These are phyloP conservation scores for Caenorhabditis becei DNA, from an alignment of 2,888 invertebrate species.

Conservation along the genomic window DNA sequence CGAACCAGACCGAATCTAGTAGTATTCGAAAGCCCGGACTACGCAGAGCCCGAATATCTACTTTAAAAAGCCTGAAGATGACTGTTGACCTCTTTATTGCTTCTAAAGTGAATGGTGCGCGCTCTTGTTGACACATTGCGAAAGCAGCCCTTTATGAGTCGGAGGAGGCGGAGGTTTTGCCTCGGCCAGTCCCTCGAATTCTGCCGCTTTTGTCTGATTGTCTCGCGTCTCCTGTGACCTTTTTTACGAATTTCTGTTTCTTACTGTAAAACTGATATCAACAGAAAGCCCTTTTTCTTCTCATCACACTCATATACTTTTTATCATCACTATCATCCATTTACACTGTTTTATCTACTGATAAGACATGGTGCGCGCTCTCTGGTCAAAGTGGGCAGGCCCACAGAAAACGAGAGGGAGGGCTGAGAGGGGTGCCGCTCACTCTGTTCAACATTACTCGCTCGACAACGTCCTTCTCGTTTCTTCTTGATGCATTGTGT, in stretches of 20 bases:
- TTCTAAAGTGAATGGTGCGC: constrained; percentile 25
- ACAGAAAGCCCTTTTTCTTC: background rate
- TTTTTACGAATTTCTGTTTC: constrained; percentile 5
- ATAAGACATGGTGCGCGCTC: constrained; percentile 57
- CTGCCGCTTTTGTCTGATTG: constrained; percentile 43
- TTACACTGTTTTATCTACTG: background rate
- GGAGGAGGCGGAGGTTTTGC: constrained; percentile 42
- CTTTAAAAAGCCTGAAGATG: background rate
- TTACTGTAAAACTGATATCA: constrained; percentile 1
- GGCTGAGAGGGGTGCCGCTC: constrained; percentile 63
- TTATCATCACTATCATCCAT: background rate
- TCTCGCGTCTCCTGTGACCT: constrained; percentile 11
- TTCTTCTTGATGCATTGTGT: constrained; percentile 66
- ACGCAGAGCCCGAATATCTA: background rate
- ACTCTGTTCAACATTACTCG: constrained; percentile 67
- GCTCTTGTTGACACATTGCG: constrained; percentile 53
- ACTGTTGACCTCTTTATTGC: background rate
- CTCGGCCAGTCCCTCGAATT: constrained; percentile 33
- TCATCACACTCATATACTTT: constrained; percentile 8
- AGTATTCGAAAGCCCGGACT: background rate
- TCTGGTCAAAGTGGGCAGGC: constrained; percentile 13
- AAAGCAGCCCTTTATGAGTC: constrained; percentile 36
- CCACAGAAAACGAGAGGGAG: constrained; percentile 49
- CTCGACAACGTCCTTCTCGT: constrained; percentile 63
- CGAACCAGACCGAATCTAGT: background rate